phyloP scores from a whole-genome alignment of 1,140 invertebrate species.

The Araneus ventricosus region DNA sequence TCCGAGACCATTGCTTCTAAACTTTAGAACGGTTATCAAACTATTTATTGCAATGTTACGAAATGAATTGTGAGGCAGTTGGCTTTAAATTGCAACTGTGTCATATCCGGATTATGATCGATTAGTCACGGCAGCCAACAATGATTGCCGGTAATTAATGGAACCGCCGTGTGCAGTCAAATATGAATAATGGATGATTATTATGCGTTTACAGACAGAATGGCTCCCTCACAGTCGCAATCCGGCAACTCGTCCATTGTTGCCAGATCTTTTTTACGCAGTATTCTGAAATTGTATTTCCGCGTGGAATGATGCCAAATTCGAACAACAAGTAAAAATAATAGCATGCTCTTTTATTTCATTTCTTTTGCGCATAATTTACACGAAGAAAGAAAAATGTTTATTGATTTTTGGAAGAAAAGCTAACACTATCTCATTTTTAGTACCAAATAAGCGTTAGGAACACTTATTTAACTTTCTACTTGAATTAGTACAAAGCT shows the following conservation, averaged over 20 bases:
- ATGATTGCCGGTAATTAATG: constrained; percentile 18
- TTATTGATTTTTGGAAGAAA: too few species aligned
- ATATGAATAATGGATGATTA: not conserved
- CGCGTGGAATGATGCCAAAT: not conserved
- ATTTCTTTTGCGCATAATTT: too few species aligned
- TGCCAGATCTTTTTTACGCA: not conserved
- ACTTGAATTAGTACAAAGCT: too few species aligned
- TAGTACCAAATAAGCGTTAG: too few species aligned
- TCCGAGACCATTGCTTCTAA: too few species aligned
- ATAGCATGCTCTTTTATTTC: too few species aligned
- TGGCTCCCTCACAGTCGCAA: not conserved
- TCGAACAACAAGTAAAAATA: too few species aligned
- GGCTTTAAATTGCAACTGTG: not conserved
- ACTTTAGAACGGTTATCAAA: not conserved
- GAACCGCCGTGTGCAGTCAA: not conserved
- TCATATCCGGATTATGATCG: not conserved
- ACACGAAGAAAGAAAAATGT: too few species aligned
- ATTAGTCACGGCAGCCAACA: not conserved
- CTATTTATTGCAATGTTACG: not conserved
- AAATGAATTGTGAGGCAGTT: not conserved
- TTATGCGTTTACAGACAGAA: not conserved
- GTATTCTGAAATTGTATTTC: not conserved
- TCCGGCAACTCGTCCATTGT: not conserved
- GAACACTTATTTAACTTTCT: too few species aligned
- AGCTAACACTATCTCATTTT: too few species aligned